Percentiles rank a stretch among this genome's conserved stretches.
phyloP scores from a whole-genome alignment of 2,888 invertebrate genomes.

The Lamellibrachia columna region DNA sequence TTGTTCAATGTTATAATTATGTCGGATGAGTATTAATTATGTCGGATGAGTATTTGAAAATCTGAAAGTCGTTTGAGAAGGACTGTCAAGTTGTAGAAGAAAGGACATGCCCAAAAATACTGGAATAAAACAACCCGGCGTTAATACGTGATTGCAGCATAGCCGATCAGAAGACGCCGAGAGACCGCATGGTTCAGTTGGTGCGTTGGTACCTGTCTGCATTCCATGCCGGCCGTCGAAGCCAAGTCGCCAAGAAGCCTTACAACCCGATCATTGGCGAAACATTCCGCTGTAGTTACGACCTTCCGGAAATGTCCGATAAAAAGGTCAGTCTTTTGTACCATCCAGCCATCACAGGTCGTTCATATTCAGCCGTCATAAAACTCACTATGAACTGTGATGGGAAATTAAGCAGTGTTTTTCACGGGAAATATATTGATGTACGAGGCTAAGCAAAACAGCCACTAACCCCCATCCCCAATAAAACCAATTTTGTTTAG shows the following conservation, averaged over 20 bases:
- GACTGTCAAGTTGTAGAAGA: neutral
- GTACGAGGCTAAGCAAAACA: neutral
- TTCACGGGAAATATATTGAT: neutral
- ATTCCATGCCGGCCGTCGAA: constrained; percentile 97
- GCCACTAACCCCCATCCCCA: neutral
- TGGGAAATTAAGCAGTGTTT: too few relatives aligned
- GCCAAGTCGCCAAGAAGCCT: constrained; percentile 96
- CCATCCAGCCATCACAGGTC: too few relatives aligned
- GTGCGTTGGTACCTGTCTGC: constrained; percentile 97
- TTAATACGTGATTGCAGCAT: constrained; percentile 73
- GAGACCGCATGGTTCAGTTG: constrained; percentile 92
- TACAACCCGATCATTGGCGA: constrained; percentile 99
- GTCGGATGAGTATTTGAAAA: neutral
- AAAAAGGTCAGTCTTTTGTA: neutral
- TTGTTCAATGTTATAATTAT: too few relatives aligned
- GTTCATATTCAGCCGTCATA: too few relatives aligned
- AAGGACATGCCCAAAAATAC: neutral
- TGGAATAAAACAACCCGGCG: neutral
- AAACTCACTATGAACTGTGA: too few relatives aligned
- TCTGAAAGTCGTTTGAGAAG: neutral
- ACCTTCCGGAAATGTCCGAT: constrained; percentile 53
- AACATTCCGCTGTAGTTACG: constrained; percentile 76
- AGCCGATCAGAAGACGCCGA: constrained; percentile 85
- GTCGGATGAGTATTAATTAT: neutral
- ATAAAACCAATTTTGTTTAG: too few relatives aligned